Conservation (phyloP, 2,797 vertebrate species). For the Aulostomus chinensis region DNA sequence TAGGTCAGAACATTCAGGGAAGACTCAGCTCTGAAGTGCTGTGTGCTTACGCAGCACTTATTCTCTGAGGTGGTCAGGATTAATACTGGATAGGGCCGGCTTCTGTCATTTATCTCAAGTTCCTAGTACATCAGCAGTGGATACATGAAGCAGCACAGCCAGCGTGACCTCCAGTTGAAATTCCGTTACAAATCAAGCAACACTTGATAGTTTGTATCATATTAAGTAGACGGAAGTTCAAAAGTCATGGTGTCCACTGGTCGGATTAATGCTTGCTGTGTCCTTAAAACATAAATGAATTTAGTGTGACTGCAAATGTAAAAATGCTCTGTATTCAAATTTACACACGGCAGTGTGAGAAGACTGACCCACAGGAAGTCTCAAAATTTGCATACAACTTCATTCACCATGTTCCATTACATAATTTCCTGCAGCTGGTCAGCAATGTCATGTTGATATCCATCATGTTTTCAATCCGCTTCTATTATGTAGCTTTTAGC, state of each 20-base stretch:
- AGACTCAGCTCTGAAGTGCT: background rate
- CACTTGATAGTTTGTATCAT: background rate
- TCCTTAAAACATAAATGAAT: background rate
- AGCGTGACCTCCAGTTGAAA: background rate
- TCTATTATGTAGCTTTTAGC: no score
- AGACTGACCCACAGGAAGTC: background rate
- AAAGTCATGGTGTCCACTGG: background rate
- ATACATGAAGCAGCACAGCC: constrained; percentile 13
- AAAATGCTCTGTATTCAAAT: no score
- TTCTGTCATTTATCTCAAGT: constrained; percentile 14
- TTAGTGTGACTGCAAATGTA: background rate
- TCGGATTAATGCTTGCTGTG: background rate
- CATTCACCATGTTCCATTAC: background rate
- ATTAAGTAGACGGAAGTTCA: background rate
- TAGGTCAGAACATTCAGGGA: constrained; percentile 14
- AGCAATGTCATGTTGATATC: background rate
- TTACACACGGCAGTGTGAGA: background rate
- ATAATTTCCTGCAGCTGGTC: background rate
- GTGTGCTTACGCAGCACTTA: constrained; percentile 49
- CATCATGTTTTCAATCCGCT: background rate
- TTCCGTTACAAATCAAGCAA: background rate
- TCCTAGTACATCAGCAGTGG: constrained; percentile 8
- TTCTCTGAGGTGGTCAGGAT: background rate
- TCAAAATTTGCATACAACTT: background rate
- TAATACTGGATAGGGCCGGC: constrained; percentile 8